Percentiles rank a stretch among this genome's conserved stretches.
Conservation (phyloP, 2,888 invertebrate species). For the Iselma pallidipennis region DNA sequence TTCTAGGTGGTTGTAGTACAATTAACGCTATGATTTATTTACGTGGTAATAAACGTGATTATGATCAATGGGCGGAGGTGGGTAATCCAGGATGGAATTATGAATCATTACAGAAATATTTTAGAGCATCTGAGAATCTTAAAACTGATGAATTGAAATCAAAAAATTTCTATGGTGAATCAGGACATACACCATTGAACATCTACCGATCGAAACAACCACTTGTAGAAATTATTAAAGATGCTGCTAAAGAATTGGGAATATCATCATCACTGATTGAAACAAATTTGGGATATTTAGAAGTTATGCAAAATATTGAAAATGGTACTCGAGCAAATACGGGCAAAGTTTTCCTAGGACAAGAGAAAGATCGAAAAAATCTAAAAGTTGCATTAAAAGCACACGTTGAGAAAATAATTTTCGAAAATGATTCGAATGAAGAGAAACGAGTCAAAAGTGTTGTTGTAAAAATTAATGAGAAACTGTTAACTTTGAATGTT, state of each 20-base stretch:
- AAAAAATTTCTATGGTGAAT: slow-evolving; percentile 49
- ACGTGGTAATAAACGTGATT: slow-evolving; percentile 67
- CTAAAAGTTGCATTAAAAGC: slow-evolving; percentile 63
- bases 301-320: slow-evolving; percentile 43
- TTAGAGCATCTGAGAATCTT: slow-evolving; percentile 51
- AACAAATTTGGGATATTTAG: slow-evolving; percentile 40
- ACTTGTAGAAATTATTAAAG: slow-evolving; percentile 38
- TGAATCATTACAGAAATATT: slow-evolving; percentile 56
- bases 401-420: slow-evolving; percentile 60
- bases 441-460: slow-evolving; percentile 58
- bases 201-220: slow-evolving; percentile 46
- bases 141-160: slow-evolving; percentile 37
- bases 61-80: slow-evolving; percentile 63
- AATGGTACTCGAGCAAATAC: slow-evolving; percentile 57
- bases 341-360: slow-evolving; percentile 73
- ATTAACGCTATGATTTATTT: slow-evolving; percentile 70
- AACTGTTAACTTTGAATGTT: slow-evolving; percentile 49
- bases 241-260: slow-evolving; percentile 58
- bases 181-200: slow-evolving; percentile 58
- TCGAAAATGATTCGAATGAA: slow-evolving; percentile 60
- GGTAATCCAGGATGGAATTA: slow-evolving; percentile 69
- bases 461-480: slow-evolving; percentile 49
- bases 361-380: slow-evolving; percentile 59
- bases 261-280: slow-evolving; percentile 34
- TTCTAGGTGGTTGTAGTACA: slow-evolving; percentile 67